Evolutionary conservation across 2,888 invertebrate species (phyloP).

Genomic region (Dysmachus trigonus): DNA sequence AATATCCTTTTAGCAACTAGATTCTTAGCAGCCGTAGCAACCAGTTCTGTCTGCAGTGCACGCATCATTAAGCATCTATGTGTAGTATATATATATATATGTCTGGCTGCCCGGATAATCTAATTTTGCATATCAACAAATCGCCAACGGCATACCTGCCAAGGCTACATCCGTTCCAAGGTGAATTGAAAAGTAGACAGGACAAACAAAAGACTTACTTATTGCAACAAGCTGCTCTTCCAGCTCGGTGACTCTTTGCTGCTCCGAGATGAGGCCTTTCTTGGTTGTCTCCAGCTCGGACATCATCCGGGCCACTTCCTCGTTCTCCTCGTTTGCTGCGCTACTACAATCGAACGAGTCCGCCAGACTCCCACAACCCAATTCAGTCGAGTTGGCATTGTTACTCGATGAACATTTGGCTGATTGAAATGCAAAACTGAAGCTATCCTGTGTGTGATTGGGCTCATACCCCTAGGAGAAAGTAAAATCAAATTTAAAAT

Average conservation of each 20-base stretch:
- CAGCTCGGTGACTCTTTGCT: slow-evolving; percentile 76
- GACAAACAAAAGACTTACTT: slow-evolving; percentile 54
- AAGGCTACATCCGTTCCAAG: neutral
- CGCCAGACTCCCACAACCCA: slow-evolving; percentile 53
- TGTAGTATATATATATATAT: neutral
- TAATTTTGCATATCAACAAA: neutral
- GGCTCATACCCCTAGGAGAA: slow-evolving; percentile 52
- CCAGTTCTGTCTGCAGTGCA: neutral
- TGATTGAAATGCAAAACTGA: slow-evolving; percentile 55
- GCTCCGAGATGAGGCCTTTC: slow-evolving; percentile 75
- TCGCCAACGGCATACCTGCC: neutral
- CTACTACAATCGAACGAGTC: slow-evolving; percentile 50
- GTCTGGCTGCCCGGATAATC: neutral
- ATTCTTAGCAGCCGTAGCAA: neutral
- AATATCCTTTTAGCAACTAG: neutral
- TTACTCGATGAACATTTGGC: slow-evolving; percentile 50
- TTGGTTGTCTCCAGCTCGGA: slow-evolving; percentile 77
- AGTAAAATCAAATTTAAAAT: neutral
- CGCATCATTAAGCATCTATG: neutral
- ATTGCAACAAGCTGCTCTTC: slow-evolving; percentile 78
- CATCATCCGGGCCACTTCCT: slow-evolving; percentile 68
- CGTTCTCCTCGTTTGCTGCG: slow-evolving; percentile 58
- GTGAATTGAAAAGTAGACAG: neutral
- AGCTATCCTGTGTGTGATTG: slow-evolving; percentile 55
- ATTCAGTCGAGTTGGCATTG: slow-evolving; percentile 59